These are phyloP conservation scores for Microvelia longipes DNA, from an alignment of 1,140 invertebrate genomes.

Conservation along the genomic window DNA sequence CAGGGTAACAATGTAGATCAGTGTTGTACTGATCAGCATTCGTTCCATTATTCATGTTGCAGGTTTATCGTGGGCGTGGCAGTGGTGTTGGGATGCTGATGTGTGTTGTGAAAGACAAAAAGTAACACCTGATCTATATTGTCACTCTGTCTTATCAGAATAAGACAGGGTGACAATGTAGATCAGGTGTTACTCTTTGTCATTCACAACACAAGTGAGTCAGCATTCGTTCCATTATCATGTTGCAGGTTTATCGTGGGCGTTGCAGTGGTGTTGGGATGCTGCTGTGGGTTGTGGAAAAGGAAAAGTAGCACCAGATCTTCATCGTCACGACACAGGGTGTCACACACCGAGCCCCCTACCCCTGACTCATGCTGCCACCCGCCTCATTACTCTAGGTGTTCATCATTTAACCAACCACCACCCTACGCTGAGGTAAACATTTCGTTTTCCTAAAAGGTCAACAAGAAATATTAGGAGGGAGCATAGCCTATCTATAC, in stretches of 20 bases:
- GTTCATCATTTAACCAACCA: constrained; percentile 59
- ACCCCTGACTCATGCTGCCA: constrained; percentile 52
- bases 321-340: constrained; percentile 32
- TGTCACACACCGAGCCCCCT: constrained; percentile 36
- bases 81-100: constrained; percentile 30
- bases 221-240: too few relatives aligned
- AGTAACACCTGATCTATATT: constrained; percentile 28
- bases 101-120: constrained; percentile 32
- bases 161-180: too few relatives aligned
- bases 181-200: too few relatives aligned
- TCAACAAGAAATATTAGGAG: too few relatives aligned
- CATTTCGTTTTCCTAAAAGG: too few relatives aligned
- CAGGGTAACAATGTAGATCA: too few relatives aligned
- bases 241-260: constrained; percentile 18
- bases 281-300: constrained; percentile 35
- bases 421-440: constrained; percentile 64
- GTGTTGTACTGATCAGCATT: too few relatives aligned
- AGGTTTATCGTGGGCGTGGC: constrained; percentile 19
- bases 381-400: constrained; percentile 60
- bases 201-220: too few relatives aligned
- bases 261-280: constrained; percentile 23
- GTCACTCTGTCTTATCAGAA: too few relatives aligned
- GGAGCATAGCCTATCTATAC: too few relatives aligned
- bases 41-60: too few relatives aligned
- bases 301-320: constrained; percentile 22